phyloP scores from a whole-genome alignment of 2,113 vertebrate genomes.

The Mastomys natalensis region DNA sequence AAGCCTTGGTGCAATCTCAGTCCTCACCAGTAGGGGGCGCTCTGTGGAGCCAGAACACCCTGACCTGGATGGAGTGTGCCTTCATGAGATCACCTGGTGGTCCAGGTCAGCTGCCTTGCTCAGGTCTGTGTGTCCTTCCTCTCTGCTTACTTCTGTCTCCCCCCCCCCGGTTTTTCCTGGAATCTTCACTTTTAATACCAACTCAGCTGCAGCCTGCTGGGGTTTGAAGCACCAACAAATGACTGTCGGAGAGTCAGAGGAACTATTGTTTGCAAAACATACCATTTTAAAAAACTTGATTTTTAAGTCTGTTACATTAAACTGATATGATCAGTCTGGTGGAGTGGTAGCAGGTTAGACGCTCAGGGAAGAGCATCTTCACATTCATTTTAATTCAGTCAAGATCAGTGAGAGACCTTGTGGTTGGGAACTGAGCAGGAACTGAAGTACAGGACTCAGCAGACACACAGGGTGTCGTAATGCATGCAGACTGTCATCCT shows the following conservation, averaged over 20 bases:
- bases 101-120: not conserved
- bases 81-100: not conserved
- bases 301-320: slow-evolving; percentile 33
- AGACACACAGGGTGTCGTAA: slow-evolving; percentile 25
- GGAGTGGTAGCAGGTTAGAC: not conserved
- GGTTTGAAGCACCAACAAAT: not conserved
- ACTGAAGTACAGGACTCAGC: slow-evolving; percentile 67
- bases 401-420: slow-evolving; percentile 52
- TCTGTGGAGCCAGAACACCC: not conserved
- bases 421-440: slow-evolving; percentile 15
- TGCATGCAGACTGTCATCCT: slow-evolving; percentile 62
- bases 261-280: not conserved
- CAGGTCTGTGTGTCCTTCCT: not conserved
- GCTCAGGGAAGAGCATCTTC: slow-evolving; percentile 19
- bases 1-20: not conserved
- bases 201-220: slow-evolving; percentile 27
- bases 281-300: slow-evolving; percentile 40
- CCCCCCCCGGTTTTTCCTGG: not conserved
- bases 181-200: not conserved
- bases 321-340: slow-evolving; percentile 27
- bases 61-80: no score
- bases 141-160: not conserved
- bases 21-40: fast-evolving
- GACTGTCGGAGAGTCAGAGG: not conserved
- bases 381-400: slow-evolving; percentile 38